Evolutionary conservation across 1,140 invertebrate genomes (phyloP).

Genomic region (Calliopsis andreniformis): DNA sequence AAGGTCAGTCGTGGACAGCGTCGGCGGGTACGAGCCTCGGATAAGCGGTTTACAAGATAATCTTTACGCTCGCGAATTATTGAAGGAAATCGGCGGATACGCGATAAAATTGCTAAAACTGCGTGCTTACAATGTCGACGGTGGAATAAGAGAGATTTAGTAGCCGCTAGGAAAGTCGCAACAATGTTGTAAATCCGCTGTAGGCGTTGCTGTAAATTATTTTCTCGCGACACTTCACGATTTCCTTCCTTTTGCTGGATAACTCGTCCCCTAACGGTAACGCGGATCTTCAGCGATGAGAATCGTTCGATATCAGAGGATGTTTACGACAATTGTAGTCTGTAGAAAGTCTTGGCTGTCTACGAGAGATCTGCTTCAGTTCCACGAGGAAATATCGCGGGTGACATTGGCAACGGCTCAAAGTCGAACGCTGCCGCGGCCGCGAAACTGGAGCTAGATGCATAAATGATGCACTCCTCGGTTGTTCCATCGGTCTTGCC

Average conservation of each 20-base stretch:
- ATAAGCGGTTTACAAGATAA: constrained; percentile 42
- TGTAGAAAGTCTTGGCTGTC: no score
- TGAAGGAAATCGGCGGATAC: constrained; percentile 26
- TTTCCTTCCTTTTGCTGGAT: background rate
- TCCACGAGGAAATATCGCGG: background rate
- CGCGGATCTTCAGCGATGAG: no score
- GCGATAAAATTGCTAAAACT: background rate
- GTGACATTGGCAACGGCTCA: constrained; percentile 35
- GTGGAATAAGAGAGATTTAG: background rate
- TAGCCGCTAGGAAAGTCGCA: background rate
- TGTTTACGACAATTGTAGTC: no score
- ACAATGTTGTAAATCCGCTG: background rate
- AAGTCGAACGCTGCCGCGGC: background rate
- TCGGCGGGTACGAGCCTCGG: background rate
- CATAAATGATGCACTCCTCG: constrained; percentile 51
- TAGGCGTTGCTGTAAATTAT: constrained; percentile 21
- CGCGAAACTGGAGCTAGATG: constrained; percentile 44
- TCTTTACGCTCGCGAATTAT: constrained; percentile 26
- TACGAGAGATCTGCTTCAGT: background rate
- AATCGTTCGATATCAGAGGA: no score
- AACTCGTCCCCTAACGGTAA: constrained; percentile 4
- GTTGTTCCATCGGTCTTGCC: constrained; percentile 62
- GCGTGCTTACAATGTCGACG: background rate
- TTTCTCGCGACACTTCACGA: background rate
- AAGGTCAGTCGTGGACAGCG: constrained; percentile 14